A percentile compares a stretch with the other conserved stretches of the same genome.
These are phyloP conservation scores for Rhagologus leucostigma DNA, from an alignment of 2,113 vertebrate genomes.

Conservation along the genomic window DNA sequence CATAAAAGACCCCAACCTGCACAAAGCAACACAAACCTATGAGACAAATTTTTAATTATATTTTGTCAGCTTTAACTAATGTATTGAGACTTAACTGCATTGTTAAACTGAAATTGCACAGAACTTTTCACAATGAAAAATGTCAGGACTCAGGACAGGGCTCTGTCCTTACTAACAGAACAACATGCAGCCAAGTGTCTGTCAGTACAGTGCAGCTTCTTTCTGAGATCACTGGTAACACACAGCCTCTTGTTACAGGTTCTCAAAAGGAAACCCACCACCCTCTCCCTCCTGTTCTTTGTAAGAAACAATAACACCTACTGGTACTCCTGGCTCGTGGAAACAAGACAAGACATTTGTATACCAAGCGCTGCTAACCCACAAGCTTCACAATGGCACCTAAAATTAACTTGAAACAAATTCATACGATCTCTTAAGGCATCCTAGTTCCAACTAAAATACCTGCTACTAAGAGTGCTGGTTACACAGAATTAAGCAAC, in stretches of 20 bases:
- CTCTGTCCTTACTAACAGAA: background rate
- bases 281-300: background rate
- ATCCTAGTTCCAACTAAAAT: background rate
- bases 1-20: background rate
- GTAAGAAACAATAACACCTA: background rate
- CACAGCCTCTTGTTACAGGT: background rate
- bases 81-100: accelerated
- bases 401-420: background rate
- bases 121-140: background rate
- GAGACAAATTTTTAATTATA: background rate
- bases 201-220: background rate
- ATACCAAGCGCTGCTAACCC: background rate
- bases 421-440: background rate
- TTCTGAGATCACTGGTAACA: background rate
- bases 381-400: background rate
- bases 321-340: background rate
- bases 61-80: background rate
- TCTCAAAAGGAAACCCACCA: background rate
- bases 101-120: background rate
- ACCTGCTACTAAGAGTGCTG: background rate
- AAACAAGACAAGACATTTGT: background rate
- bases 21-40: background rate
- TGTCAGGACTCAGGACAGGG: background rate
- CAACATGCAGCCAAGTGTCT: background rate
- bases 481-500: background rate